phyloP scores from a whole-genome alignment of 2,888 invertebrate genomes.

The Clusia tigrina region DNA sequence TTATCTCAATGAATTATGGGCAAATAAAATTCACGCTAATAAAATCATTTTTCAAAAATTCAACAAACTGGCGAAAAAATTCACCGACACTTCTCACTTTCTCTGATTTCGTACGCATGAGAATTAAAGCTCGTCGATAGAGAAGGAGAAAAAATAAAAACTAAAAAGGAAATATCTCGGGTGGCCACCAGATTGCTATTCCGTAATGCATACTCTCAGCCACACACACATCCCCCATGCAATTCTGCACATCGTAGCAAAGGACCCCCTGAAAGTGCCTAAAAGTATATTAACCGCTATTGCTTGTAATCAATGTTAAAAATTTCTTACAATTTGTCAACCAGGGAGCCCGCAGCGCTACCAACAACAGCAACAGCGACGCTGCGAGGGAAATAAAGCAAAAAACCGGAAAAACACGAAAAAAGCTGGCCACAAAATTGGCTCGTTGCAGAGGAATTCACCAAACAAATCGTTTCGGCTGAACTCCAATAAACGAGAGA shows the following conservation, averaged over 20 bases:
- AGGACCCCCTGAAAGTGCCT: slow-evolving; percentile 14
- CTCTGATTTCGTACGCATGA: neutral
- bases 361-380: too few species aligned
- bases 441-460: too few species aligned
- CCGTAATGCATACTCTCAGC: neutral
- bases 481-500: neutral
- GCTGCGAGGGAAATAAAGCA: too few species aligned
- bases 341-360: too few species aligned
- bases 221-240: too few species aligned
- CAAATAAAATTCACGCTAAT: slow-evolving; percentile 39
- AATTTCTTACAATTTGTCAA: slow-evolving; percentile 29
- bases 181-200: neutral
- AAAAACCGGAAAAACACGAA: too few species aligned
- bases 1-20: slow-evolving; percentile 37
- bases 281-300: slow-evolving; percentile 18
- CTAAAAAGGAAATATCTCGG: neutral
- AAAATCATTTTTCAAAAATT: slow-evolving; percentile 35
- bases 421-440: too few species aligned
- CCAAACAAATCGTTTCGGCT: neutral
- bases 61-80: too few species aligned
- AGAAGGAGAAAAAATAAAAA: neutral
- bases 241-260: neutral
- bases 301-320: slow-evolving; percentile 21
- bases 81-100: neutral
- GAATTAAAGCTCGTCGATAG: neutral